phyloP scores from a whole-genome alignment of 2,797 vertebrate genomes.

The Galaxias olidus region DNA sequence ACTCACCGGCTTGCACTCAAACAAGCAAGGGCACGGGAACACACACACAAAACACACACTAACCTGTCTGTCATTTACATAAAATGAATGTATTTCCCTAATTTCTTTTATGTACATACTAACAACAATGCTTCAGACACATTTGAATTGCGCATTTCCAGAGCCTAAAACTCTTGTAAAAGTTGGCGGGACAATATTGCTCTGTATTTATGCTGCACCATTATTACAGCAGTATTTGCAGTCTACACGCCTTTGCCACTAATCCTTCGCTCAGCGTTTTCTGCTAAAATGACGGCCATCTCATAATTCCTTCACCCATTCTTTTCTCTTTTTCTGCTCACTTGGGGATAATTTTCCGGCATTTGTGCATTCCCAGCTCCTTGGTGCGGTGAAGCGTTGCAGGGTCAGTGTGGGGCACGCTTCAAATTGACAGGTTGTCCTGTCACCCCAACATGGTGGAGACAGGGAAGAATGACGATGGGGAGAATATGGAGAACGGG shows the following conservation, averaged over 20 bases:
- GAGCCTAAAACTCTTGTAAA: conserved; percentile 66
- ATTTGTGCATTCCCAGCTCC: conserved; percentile 34
- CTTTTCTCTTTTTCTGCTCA: conserved; percentile 52
- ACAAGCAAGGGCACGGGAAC: too few relatives aligned
- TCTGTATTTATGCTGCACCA: conserved; percentile 50
- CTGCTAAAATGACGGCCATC: conserved; percentile 52
- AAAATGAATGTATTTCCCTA: conserved; percentile 76
- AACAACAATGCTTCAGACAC: conserved; percentile 71
- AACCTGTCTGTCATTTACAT: conserved; percentile 75
- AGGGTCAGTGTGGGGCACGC: conserved; percentile 39
- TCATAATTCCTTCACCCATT: conserved; percentile 50
- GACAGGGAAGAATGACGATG: conserved; percentile 30
- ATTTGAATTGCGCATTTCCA: conserved; percentile 68
- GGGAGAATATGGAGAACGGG: conserved; percentile 29
- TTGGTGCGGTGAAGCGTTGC: conserved; percentile 33
- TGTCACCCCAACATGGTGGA: background rate
- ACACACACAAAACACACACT: conserved; percentile 37
- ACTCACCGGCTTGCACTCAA: too few relatives aligned
- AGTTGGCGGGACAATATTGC: conserved; percentile 44
- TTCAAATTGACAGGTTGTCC: conserved; percentile 43
- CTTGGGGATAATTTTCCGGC: conserved; percentile 39
- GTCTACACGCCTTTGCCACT: conserved; percentile 46
- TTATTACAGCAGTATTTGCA: conserved; percentile 64
- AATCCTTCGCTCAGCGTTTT: conserved; percentile 50
- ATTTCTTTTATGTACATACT: conserved; percentile 70